Conservation (phyloP, 2,797 vertebrate species). For the Stomatorhinus walkeri region DNA sequence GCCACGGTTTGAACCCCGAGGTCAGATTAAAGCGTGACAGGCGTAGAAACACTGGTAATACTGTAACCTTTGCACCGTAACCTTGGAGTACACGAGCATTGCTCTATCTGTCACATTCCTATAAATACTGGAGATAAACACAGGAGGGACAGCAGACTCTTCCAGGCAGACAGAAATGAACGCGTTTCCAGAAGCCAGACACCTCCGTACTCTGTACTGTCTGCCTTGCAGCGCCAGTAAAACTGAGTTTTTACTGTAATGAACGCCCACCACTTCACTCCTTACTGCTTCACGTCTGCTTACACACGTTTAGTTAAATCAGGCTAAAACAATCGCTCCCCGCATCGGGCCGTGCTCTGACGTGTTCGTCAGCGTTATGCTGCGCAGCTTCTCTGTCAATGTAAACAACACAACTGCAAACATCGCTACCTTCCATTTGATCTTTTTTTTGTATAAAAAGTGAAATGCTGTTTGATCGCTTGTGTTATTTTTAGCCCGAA, state of each 20-base stretch:
- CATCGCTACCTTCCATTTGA: not conserved
- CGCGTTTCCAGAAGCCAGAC: not conserved
- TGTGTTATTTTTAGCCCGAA: not conserved
- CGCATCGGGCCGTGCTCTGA: not conserved
- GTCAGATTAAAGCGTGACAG: not conserved
- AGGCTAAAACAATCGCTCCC: slow-evolving; percentile 23
- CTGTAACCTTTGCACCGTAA: not conserved
- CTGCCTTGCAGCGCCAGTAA: not conserved
- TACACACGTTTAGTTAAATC: not conserved
- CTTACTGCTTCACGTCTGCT: not conserved
- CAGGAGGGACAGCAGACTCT: not conserved
- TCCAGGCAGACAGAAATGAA: slow-evolving; percentile 7
- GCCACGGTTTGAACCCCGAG: not conserved
- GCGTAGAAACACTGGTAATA: not conserved
- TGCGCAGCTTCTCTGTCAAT: not conserved
- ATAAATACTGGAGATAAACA: not conserved
- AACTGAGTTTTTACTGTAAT: not conserved
- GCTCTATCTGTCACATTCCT: not conserved
- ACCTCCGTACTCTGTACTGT: not conserved
- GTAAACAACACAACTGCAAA: not conserved
- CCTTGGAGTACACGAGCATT: not conserved
- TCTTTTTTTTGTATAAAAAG: not conserved
- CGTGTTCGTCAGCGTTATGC: not conserved
- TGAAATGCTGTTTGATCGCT: not conserved
- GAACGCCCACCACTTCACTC: not conserved